phyloP scores from a whole-genome alignment of 2,888 invertebrate genomes.

The Xylota segnis region DNA sequence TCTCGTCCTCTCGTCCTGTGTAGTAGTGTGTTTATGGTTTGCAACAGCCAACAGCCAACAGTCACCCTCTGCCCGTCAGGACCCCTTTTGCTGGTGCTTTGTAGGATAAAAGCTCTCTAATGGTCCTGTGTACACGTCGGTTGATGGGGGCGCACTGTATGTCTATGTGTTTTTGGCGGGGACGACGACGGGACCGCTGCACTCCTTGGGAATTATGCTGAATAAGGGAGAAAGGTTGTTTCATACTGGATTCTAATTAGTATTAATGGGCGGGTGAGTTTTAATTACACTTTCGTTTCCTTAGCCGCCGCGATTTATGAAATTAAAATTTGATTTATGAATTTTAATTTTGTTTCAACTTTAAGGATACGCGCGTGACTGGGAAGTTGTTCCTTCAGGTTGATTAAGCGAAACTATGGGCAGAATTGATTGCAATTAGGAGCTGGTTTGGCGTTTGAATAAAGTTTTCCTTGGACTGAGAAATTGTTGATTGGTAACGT shows the following conservation, averaged over 20 bases:
- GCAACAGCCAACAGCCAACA: too few species aligned
- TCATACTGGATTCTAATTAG: slow-evolving; percentile 74
- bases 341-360: slow-evolving; percentile 71
- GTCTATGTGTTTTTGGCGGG: slow-evolving; percentile 17
- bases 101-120: slow-evolving; percentile 60
- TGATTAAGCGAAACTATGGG: slow-evolving; percentile 40
- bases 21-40: slow-evolving; percentile 48
- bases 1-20: slow-evolving; percentile 2
- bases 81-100: slow-evolving; percentile 28
- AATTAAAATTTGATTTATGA: slow-evolving; percentile 77
- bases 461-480: background rate
- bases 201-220: slow-evolving; percentile 71
- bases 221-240: slow-evolving; percentile 67
- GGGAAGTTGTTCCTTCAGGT: slow-evolving; percentile 1
- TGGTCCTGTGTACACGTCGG: slow-evolving; percentile 27
- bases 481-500: background rate
- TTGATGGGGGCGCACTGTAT: slow-evolving; percentile 9
- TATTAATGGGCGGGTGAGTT: slow-evolving; percentile 76
- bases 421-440: slow-evolving; percentile 63
- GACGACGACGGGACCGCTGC: slow-evolving; percentile 36
- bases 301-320: slow-evolving; percentile 75
- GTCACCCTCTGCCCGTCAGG: too few species aligned
- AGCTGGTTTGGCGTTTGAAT: slow-evolving; percentile 18
- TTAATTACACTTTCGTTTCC: slow-evolving; percentile 77
- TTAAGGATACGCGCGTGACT: slow-evolving; percentile 29